Conservation (phyloP, 2,113 vertebrate species). For the Neopipo cinnamomea region DNA sequence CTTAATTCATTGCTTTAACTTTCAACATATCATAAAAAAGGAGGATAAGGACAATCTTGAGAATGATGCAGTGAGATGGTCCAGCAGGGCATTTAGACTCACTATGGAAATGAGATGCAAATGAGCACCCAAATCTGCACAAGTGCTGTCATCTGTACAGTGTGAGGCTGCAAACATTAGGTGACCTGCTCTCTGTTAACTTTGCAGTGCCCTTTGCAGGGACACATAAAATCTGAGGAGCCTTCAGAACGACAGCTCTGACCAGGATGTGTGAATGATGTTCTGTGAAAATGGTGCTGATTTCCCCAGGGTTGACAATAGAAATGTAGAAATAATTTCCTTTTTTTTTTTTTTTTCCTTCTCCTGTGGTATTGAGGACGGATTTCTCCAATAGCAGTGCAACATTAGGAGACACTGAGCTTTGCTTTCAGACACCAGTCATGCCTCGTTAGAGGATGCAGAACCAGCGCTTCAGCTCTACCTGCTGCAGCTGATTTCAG, state of each 20-base stretch:
- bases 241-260: accelerated
- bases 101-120: background rate
- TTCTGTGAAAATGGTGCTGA: background rate
- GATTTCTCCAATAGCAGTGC: background rate
- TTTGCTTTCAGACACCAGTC: background rate
- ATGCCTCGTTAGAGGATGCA: too few relatives aligned
- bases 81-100: background rate
- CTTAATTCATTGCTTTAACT: background rate
- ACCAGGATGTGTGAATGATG: background rate
- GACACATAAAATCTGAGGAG: accelerated
- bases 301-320: background rate
- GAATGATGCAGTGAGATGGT: background rate
- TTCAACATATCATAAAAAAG: background rate
- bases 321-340: background rate
- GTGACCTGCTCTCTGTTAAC: background rate
- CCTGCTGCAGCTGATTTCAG: too few relatives aligned
- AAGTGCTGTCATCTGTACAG: accelerated
- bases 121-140: background rate
- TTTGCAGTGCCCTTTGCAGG: background rate
- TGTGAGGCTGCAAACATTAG: accelerated
- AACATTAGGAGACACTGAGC: accelerated
- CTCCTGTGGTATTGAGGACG: background rate
- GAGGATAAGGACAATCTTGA: background rate
- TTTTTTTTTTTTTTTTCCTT: background rate
- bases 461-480: background rate